Conservation (phyloP, 2,797 vertebrate species). For the Clamator glandarius region DNA sequence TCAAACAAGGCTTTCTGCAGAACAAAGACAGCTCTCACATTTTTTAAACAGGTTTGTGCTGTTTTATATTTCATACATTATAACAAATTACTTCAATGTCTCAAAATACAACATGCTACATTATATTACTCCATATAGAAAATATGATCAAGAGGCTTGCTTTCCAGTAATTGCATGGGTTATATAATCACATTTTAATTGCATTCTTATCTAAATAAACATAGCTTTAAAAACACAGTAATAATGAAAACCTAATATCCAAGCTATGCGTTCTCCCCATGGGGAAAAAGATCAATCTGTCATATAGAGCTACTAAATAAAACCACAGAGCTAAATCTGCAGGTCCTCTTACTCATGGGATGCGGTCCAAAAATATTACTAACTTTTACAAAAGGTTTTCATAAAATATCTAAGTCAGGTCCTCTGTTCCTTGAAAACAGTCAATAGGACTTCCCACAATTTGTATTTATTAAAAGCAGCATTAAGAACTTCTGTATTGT, state of each 20-base stretch:
- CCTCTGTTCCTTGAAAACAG: neutral
- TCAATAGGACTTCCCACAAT: neutral
- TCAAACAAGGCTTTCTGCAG: neutral
- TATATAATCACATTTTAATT: neutral
- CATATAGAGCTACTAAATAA: neutral
- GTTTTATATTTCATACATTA: neutral
- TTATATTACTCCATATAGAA: neutral
- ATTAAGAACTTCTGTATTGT: neutral
- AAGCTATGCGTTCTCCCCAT: neutral
- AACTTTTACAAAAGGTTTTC: neutral
- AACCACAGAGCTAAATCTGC: neutral
- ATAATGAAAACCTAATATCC: neutral
- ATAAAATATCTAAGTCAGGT: neutral
- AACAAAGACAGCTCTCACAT: neutral
- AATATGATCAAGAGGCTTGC: neutral
- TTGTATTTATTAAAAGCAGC: neutral
- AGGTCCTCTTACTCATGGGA: neutral
- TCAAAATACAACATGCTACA: neutral
- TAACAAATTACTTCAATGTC: neutral
- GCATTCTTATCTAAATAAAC: neutral
- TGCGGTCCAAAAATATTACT: neutral
- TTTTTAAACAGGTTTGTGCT: neutral
- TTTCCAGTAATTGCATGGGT: neutral
- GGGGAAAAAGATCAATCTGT: neutral
- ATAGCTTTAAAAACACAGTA: neutral